Percentiles rank a stretch among this genome's conserved stretches.
phyloP scores from a whole-genome alignment of 1,140 invertebrate species.

The Ladona fulva region DNA sequence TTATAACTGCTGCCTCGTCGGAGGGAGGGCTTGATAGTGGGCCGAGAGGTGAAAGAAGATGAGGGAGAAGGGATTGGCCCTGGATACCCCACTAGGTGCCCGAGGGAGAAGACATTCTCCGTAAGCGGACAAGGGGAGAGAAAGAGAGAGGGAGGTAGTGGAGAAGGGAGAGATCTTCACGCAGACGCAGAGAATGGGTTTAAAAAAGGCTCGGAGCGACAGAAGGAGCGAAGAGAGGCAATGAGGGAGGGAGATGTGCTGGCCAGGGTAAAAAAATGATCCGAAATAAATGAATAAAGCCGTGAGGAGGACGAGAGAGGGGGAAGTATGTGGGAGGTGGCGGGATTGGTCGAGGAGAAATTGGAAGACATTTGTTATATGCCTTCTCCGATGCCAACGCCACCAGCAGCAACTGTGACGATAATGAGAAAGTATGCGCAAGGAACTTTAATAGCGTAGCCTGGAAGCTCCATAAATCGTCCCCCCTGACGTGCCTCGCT shows the following conservation, averaged over 20 bases:
- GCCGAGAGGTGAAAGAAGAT: no score
- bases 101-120: no score
- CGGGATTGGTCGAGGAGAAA: slow-evolving; percentile 2
- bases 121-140: no score
- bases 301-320: neutral
- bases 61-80: no score
- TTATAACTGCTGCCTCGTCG: no score
- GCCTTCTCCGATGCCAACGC: neutral
- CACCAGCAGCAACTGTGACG: neutral
- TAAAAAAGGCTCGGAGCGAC: neutral
- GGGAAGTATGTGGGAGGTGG: neutral
- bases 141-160: no score
- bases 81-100: no score
- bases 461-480: slow-evolving; percentile 8
- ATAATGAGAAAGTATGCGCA: slow-evolving; percentile 9
- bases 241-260: neutral
- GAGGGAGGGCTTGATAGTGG: no score
- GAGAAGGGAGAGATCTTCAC: neutral
- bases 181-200: no score
- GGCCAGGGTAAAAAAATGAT: neutral
- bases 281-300: neutral
- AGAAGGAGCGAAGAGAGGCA: neutral
- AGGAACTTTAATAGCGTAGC: slow-evolving; percentile 9
- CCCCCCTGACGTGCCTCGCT: neutral
- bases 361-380: neutral